These are phyloP conservation scores for Protonemura montana DNA, from an alignment of 2,888 invertebrate genomes.

Conservation along the genomic window DNA sequence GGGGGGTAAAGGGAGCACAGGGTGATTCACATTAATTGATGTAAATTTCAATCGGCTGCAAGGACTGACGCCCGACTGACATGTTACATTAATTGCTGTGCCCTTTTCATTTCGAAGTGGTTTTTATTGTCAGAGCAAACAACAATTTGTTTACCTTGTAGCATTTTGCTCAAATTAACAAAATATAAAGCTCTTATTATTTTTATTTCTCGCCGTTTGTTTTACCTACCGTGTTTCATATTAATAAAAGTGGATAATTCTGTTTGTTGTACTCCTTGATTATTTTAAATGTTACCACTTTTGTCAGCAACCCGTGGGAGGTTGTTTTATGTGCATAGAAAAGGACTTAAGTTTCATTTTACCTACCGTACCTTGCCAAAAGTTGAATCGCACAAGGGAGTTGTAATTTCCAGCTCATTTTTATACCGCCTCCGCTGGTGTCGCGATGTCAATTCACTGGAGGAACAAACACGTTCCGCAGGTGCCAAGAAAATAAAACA, in stretches of 20 bases:
- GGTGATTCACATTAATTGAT: constrained; percentile 22
- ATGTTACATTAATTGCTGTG: not conserved
- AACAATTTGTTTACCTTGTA: not conserved
- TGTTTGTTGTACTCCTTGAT: not conserved
- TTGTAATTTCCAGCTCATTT: too few species aligned
- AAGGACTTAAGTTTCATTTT: too few species aligned
- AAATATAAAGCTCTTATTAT: constrained; percentile 12
- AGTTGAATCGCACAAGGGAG: too few species aligned
- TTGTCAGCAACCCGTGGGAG: not conserved
- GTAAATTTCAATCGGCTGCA: not conserved
- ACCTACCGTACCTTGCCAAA: too few species aligned
- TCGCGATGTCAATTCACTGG: too few species aligned
- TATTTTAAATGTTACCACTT: not conserved
- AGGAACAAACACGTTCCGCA: too few species aligned
- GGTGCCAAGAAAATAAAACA: too few species aligned
- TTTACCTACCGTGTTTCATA: not conserved
- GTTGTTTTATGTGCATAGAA: not conserved
- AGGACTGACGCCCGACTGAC: not conserved
- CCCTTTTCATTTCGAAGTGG: not conserved
- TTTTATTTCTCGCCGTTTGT: not conserved
- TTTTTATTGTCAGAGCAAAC: not conserved
- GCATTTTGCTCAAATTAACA: not conserved
- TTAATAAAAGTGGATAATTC: not conserved
- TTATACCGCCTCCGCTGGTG: too few species aligned
- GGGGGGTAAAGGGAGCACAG: not conserved